phyloP scores from a whole-genome alignment of 2,888 invertebrate species.

The Augochlorella aurata region DNA sequence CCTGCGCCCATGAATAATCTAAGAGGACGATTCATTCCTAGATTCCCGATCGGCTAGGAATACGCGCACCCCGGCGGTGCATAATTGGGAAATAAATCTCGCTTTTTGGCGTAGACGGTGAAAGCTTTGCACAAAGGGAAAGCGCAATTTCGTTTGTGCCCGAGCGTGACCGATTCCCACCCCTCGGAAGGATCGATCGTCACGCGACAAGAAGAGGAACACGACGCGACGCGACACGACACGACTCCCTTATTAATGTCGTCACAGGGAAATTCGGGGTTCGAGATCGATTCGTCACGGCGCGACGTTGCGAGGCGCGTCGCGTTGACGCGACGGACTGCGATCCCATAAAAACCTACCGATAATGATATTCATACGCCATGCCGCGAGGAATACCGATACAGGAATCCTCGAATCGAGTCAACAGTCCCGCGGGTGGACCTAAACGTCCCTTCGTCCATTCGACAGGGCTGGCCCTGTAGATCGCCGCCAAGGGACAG shows the following conservation, averaged over 20 bases:
- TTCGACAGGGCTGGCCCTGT: slow-evolving; percentile 48
- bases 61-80: background rate
- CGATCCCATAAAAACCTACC: slow-evolving; percentile 71
- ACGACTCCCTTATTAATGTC: slow-evolving; percentile 41
- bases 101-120: background rate
- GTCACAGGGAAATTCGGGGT: slow-evolving; percentile 48
- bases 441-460: slow-evolving; percentile 53
- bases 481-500: slow-evolving; percentile 71
- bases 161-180: slow-evolving; percentile 22
- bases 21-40: background rate
- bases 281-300: slow-evolving; percentile 76
- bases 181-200: background rate
- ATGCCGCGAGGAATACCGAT: slow-evolving; percentile 68
- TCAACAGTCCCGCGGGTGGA: slow-evolving; percentile 56
- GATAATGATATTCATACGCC: slow-evolving; percentile 77
- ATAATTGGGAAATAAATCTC: slow-evolving; percentile 19
- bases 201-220: background rate
- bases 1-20: background rate
- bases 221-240: background rate
- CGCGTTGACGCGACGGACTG: slow-evolving; percentile 54
- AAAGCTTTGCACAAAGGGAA: slow-evolving; percentile 4
- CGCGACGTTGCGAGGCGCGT: slow-evolving; percentile 33
- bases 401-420: slow-evolving; percentile 52
- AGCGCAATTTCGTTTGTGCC: slow-evolving; percentile 34
- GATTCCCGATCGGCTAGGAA: background rate